A percentile compares a stretch with the other conserved stretches of the same genome.
These are phyloP conservation scores for Geotrupes spiniger DNA, from an alignment of 2,888 invertebrate species.

Conservation along the genomic window DNA sequence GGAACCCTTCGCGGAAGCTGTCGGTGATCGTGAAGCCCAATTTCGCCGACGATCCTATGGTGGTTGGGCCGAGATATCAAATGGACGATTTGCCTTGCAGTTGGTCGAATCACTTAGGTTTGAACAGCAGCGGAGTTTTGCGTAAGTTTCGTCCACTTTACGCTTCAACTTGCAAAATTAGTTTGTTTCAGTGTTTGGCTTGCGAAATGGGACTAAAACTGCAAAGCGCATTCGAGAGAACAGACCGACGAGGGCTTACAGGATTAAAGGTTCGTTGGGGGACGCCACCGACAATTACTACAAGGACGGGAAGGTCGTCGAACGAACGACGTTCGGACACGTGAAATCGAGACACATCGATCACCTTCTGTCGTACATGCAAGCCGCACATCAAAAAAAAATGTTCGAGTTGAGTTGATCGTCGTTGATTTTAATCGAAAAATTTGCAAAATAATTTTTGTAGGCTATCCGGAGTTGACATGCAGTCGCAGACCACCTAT, in stretches of 20 bases:
- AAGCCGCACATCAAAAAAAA: slow-evolving; percentile 80
- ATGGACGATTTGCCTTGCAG: slow-evolving; percentile 62
- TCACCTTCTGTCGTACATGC: slow-evolving; percentile 71
- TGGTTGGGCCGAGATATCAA: slow-evolving; percentile 74
- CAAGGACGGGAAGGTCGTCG: slow-evolving; percentile 67
- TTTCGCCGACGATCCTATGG: slow-evolving; percentile 71
- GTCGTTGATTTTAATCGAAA: background rate
- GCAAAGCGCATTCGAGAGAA: slow-evolving; percentile 59
- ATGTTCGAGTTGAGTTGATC: slow-evolving; percentile 76
- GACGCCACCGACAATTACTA: slow-evolving; percentile 72
- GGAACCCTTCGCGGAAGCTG: slow-evolving; percentile 59
- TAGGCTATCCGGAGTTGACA: slow-evolving; percentile 73
- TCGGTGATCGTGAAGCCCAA: slow-evolving; percentile 61
- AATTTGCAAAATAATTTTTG: slow-evolving; percentile 28
- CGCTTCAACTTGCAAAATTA: background rate
- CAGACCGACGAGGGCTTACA: slow-evolving; percentile 66
- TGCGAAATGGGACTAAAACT: slow-evolving; percentile 63
- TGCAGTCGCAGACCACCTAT: slow-evolving; percentile 86
- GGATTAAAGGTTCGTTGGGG: slow-evolving; percentile 73
- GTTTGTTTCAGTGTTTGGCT: slow-evolving; percentile 63
- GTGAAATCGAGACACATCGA: slow-evolving; percentile 70
- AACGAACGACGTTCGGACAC: slow-evolving; percentile 67
- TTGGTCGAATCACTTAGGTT: slow-evolving; percentile 60
- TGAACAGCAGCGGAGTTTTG: slow-evolving; percentile 70
- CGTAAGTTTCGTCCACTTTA: slow-evolving; percentile 52